These are phyloP conservation scores for Manis crassicaudata DNA, from an alignment of 2,797 vertebrate species.

Conservation along the genomic window DNA sequence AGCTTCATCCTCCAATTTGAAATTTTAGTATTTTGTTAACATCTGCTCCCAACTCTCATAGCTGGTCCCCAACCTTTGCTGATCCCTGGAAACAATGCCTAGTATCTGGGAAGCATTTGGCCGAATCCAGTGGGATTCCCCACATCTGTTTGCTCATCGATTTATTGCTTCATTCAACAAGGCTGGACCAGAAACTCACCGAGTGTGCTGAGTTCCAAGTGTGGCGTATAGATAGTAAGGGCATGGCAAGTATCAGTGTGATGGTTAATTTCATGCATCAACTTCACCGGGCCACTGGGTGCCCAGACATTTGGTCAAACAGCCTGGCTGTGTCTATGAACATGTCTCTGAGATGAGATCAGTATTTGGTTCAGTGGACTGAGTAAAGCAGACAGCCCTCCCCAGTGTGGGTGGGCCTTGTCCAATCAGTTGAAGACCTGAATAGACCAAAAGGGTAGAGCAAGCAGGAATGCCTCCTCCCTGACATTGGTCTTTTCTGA, in stretches of 20 bases:
- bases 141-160: fast-evolving
- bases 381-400: fast-evolving
- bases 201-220: not conserved
- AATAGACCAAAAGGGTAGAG: fast-evolving
- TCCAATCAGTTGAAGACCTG: fast-evolving
- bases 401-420: not conserved
- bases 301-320: not conserved
- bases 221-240: fast-evolving
- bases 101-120: fast-evolving
- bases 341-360: not conserved
- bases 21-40: not conserved
- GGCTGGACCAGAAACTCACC: not conserved
- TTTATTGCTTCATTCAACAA: no score
- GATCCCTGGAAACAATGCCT: not conserved
- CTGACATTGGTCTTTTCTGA: fast-evolving
- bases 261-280: not conserved
- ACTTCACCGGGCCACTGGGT: fast-evolving
- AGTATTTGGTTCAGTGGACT: fast-evolving
- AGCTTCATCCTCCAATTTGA: not conserved
- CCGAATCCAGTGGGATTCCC: not conserved
- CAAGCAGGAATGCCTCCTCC: not conserved
- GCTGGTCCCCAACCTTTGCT: not conserved
- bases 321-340: fast-evolving
- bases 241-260: fast-evolving
- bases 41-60: fast-evolving